Conservation (phyloP, 2,888 invertebrate genomes). For the Pachliopta kotzebuea region DNA sequence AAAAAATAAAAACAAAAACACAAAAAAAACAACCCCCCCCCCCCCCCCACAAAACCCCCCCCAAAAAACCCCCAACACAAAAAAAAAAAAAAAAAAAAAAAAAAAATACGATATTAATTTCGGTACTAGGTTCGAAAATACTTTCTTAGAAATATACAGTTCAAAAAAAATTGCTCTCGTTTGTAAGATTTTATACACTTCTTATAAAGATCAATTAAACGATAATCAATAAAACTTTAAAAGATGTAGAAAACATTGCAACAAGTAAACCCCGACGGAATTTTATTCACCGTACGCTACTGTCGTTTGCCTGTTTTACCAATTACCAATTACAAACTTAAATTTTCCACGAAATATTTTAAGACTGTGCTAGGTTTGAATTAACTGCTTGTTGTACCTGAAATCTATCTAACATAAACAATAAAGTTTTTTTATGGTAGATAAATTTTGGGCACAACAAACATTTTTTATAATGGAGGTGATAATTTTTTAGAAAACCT, state of each 20-base stretch:
- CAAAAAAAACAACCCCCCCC: too few relatives aligned
- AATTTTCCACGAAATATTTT: not conserved
- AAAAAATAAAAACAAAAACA: too few relatives aligned
- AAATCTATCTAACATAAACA: not conserved
- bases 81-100: too few relatives aligned
- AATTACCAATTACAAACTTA: not conserved
- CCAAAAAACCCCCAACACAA: too few relatives aligned
- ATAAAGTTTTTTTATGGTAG: not conserved
- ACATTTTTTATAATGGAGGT: too few relatives aligned
- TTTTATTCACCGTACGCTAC: not conserved
- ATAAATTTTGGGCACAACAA: too few relatives aligned
- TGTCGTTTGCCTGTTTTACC: too few relatives aligned
- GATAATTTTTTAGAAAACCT: too few relatives aligned
- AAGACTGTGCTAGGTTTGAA: not conserved
- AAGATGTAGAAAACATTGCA: not conserved
- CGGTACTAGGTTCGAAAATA: not conserved
- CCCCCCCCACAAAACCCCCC: too few relatives aligned
- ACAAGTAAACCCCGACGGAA: not conserved
- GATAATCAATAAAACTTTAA: not conserved
- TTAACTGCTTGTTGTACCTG: not conserved
- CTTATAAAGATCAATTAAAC: not conserved
- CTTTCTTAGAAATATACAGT: not conserved
- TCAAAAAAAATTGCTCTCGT: not conserved
- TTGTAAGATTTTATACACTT: not conserved
- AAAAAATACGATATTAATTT: too few relatives aligned